These are phyloP conservation scores for Hydrozoanthus tunicans DNA, from an alignment of 64 coral and sea anemone species.

Conservation along the genomic window DNA sequence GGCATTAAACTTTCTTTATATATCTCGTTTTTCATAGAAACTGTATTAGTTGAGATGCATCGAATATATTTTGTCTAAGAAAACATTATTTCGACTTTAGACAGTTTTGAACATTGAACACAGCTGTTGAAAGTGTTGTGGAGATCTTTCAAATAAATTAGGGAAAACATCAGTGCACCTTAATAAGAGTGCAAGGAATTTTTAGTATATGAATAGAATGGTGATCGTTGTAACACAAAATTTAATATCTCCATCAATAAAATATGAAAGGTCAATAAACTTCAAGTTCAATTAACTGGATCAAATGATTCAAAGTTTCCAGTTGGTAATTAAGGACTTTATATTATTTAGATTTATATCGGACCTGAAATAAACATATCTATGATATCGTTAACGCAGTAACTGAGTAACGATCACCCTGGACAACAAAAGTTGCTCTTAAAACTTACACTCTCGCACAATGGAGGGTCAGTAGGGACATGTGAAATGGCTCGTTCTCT, in stretches of 20 bases:
- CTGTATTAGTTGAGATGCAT: no score
- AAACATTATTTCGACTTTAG: no score
- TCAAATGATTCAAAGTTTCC: not conserved
- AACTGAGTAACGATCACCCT: no score
- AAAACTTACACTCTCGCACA: constrained; percentile 87
- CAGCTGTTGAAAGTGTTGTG: no score
- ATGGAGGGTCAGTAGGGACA: constrained; percentile 66
- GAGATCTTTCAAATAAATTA: no score
- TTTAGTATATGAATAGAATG: not conserved
- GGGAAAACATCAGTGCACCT: not conserved
- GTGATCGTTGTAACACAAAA: not conserved
- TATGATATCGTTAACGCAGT: not conserved
- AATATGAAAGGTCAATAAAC: not conserved
- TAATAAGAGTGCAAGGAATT: not conserved
- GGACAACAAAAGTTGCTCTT: not conserved
- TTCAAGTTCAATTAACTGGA: not conserved
- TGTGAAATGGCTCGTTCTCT: constrained; percentile 82
- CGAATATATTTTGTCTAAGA: no score
- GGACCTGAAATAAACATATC: not conserved
- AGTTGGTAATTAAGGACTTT: not conserved
- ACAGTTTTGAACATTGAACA: no score
- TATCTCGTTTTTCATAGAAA: no score
- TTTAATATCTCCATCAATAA: not conserved
- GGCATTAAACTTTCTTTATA: not conserved
- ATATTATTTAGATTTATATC: not conserved